Percentiles rank a stretch among this genome's conserved stretches.
Conservation (phyloP, 2,113 vertebrate genomes). For the Rhagologus leucostigma region DNA sequence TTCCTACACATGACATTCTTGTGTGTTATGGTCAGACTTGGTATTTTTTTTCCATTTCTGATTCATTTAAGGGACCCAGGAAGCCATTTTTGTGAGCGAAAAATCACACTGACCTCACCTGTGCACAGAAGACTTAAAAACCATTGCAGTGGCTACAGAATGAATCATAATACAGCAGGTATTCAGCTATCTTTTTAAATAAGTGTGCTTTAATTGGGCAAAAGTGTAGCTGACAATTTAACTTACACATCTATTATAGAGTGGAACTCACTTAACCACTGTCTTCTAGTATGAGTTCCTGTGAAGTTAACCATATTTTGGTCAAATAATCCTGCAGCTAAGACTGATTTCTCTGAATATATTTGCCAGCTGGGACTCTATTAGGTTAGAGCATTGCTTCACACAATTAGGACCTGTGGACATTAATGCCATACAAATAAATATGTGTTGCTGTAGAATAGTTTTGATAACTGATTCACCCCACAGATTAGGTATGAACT, state of each 20-base stretch:
- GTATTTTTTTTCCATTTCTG: background rate
- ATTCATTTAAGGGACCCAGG: background rate
- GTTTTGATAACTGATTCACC: conserved; percentile 12
- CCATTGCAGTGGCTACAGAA: background rate
- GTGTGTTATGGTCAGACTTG: background rate
- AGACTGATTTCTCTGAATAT: background rate
- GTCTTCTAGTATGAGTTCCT: background rate
- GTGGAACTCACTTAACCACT: background rate
- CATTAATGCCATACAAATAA: background rate
- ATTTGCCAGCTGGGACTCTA: conserved; percentile 10
- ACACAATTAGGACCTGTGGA: background rate
- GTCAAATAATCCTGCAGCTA: background rate
- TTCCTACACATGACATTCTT: background rate
- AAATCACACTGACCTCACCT: background rate
- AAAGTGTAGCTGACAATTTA: background rate
- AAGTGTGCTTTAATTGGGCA: conserved; percentile 3
- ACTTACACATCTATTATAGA: background rate
- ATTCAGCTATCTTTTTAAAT: background rate
- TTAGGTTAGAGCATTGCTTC: background rate
- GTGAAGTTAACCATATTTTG: background rate
- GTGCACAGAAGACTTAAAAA: background rate
- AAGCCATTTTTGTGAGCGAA: background rate
- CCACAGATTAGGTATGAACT: background rate
- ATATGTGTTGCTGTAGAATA: background rate
- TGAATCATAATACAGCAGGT: background rate